Percentiles rank a stretch among this genome's conserved stretches.
These are phyloP conservation scores for Physeter macrocephalus DNA, from an alignment of 2,113 vertebrate species.

Conservation along the genomic window DNA sequence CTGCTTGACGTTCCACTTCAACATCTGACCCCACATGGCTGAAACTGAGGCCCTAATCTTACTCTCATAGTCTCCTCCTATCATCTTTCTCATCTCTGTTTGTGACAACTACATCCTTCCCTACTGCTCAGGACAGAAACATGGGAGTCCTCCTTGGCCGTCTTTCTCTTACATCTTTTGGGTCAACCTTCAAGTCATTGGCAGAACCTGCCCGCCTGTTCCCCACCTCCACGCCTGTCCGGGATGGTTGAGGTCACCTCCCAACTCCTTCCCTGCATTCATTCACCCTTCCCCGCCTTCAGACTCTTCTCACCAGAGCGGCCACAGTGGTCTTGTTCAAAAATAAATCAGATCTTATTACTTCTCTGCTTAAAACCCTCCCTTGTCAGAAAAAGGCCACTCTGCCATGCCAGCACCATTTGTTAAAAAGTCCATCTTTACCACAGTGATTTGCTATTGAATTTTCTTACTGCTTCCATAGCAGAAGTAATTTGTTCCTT, in stretches of 20 bases:
- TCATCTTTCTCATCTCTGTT: neutral
- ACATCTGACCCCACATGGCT: neutral
- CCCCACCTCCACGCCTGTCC: neutral
- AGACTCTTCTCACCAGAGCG: neutral
- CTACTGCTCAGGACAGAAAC: neutral
- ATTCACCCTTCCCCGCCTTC: neutral
- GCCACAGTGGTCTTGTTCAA: neutral
- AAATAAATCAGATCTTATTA: neutral
- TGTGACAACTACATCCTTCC: neutral
- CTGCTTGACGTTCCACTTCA: neutral
- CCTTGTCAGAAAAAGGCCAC: neutral
- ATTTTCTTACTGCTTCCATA: neutral
- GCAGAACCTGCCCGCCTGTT: neutral
- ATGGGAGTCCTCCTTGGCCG: neutral
- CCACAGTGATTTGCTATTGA: neutral
- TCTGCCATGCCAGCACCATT: neutral
- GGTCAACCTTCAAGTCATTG: neutral
- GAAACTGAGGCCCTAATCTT: neutral
- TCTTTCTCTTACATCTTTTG: neutral
- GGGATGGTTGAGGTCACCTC: neutral
- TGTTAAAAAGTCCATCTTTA: neutral
- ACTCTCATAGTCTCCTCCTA: neutral
- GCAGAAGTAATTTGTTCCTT: neutral
- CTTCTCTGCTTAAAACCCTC: neutral
- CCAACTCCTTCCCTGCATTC: neutral